Base-by-base conservation (phyloP, 2,888 invertebrate species). In the Tyria jacobaeae region DNA sequence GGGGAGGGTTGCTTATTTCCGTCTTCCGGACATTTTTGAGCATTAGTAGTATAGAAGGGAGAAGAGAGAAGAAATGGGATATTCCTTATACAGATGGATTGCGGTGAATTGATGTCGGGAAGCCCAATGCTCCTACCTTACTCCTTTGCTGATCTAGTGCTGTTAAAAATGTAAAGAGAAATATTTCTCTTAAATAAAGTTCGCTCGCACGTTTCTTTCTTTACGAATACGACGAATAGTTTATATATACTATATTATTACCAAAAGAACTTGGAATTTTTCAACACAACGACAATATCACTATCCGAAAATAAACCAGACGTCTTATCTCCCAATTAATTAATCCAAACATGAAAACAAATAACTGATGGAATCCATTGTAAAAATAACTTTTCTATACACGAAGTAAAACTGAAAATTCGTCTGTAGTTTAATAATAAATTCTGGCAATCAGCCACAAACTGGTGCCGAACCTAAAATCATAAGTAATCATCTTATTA, bases 381-480 rank as follows among this genome's bases (percentile, higher is more conserved):
- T 79, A 62, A 82, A 86, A 90, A 90, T 90, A 89, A 78, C 82
- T 74, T 80, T 79, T 80, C 73, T 81, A 78, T 72, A 78, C 75
- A 68, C 68, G 62, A 82, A 71, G 80, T 83, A 86, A 89, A 87
- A 85, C 85, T 84, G 81, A 87, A 89, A 87, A 89, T 86, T 87
- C 84, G 82, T 81, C 73, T 73, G 69, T 76, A 71, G 82, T 81
- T 85, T 88, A 89, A 88, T 90, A 89, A 89, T 91, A 92, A 76
- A 89, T 83, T 82, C 85, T 92, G 92, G 92, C 92, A 80, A 81
- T 73, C 59, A 76, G 92, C 92, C 92, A 91, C 82, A 68, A 66
- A 73, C 81, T 79, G 78, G 76, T 31, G 5, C 2, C 24, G 25
- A 17, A 56, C 48, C 35, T 35, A 48, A 71, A 73, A 68, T 39